Evolutionary conservation across 2,113 vertebrate species (phyloP).

Genomic region (Dicentrarchus labrax): DNA sequence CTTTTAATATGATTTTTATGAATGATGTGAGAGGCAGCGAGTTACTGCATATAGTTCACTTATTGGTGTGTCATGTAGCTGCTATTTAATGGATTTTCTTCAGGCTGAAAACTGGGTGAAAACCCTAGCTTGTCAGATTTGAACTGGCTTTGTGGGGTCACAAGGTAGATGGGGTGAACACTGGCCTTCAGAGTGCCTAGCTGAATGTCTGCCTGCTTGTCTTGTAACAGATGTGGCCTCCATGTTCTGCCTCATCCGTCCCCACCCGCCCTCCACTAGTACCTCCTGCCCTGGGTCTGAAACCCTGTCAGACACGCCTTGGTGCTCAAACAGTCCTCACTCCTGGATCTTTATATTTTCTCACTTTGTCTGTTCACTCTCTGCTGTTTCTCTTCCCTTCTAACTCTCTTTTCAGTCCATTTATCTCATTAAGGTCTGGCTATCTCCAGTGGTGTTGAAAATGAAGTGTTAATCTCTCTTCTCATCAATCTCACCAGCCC

Average conservation of each 20-base stretch:
- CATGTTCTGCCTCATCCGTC: constrained; percentile 31
- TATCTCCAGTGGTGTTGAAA: constrained; percentile 81
- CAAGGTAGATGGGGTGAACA: not conserved
- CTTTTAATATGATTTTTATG: not conserved
- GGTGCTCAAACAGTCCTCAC: constrained; percentile 27
- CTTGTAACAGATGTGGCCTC: constrained; percentile 65
- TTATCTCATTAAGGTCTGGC: constrained; percentile 80
- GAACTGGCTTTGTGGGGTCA: constrained; percentile 14
- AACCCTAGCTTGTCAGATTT: constrained; percentile 20
- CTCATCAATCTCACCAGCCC: constrained; percentile 84
- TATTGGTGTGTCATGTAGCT: not conserved
- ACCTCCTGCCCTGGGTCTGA: constrained; percentile 26
- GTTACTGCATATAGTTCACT: not conserved
- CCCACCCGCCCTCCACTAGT: not conserved
- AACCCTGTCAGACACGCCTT: constrained; percentile 39
- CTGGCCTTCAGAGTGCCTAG: constrained; percentile 39
- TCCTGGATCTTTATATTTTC: constrained; percentile 45
- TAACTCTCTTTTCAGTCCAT: constrained; percentile 72
- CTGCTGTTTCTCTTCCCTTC: constrained; percentile 28
- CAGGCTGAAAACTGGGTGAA: not conserved
- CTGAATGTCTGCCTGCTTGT: constrained; percentile 56
- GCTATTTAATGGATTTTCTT: not conserved
- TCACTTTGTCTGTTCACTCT: constrained; percentile 40
- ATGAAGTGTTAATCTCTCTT: constrained; percentile 85
- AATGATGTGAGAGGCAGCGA: not conserved